Evolutionary conservation across 1,140 invertebrate species (phyloP), one percentile per base, ranked within the genome.

Genomic region (Drosophila nannoptera): DNA sequence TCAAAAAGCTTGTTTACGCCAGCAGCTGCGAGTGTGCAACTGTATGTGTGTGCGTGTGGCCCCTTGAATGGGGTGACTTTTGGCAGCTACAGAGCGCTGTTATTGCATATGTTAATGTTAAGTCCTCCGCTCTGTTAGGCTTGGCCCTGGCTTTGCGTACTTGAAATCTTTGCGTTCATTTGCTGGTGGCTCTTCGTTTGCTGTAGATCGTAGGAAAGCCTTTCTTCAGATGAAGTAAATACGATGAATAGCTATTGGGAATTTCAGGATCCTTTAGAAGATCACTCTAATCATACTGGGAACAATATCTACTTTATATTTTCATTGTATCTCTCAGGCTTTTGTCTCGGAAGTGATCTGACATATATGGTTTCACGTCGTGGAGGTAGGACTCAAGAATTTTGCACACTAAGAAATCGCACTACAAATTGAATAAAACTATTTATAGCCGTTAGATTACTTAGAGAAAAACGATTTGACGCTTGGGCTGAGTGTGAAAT

Each of bases 81-180:
- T 53, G 54, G 42, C 67, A 38, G 52, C 9, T 68, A 77, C 78
- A 74, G 55, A 42, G 48, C 54, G 12, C 61, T 78, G 76, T 33
- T 52, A 38, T 22, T 22, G 22, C 22, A 22, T 2, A 32, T 49
- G 46, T 69, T 76, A 2, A 61, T 56, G 55, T 31, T 67, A 73
- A 69, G 53, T 84, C 80, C 80, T 43, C n/a, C 76, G 72, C 61
- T 45, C 75, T 78, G 75, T 56, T 70, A 59, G 59, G 45, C 81
- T 69, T 63, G 77, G 77, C 81, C 77, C 43, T 50, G 48, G 48
- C 31, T 50, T 50, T 29, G 31, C 48, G n/a, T 54, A 22, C n/a
- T 70, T 61, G 14, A 62, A 69, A 83, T 69, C 68, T 71, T 60
- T 81, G 70, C 75, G 81, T 73, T 86, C 80, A 84, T 73, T 84